Evolutionary conservation across 1,140 invertebrate species (phyloP), one percentile per base, ranked within the genome.

Genomic region (Mylabris phalerata): DNA sequence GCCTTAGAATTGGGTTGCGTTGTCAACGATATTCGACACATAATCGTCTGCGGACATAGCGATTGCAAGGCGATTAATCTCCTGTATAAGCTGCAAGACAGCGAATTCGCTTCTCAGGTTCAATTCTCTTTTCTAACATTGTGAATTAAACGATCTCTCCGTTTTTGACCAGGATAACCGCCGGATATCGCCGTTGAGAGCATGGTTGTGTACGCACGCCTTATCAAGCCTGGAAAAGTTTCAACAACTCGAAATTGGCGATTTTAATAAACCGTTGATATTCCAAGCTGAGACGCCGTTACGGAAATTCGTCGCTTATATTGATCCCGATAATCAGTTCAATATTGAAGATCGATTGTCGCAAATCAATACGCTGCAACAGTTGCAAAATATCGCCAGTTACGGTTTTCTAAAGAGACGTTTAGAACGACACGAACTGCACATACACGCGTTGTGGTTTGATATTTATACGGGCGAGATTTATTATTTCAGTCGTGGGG

Each of bases 41-140:
- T 98, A 47, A 93, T 98, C 60, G 92, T 98, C 9, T 97, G 93
- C 71, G 95, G 95, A 0, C 95, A 98, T 73, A 96, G 93, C 46
- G 95, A 98, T 75, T 98, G 95, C 73, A 98, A 98, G 82, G 94
- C 95, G 3, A 96, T 97, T 86, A 95, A 96, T 80, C 79, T 95
- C 42, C 76, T 98, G 2, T 92, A 94, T 71, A 82, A 87, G 68
- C 75, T 97, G 41, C 83, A 85, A 63, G 86, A 91, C 73, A 83
- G 85, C 61, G 82, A 90, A 66, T 86, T 86, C 71, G 80, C 86
- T 11, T 89, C 81, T 42, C 79, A 82, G 71, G 86, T 87, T 19
- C 19, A 19, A 19, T 19, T 19, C 19, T 19, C 19, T 19, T 19
- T 19, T 1, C 19, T 19, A 19, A 19, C 19, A 72, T 71, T 72